phyloP scores from a whole-genome alignment of 2,888 invertebrate genomes.

The Achlya flavicornis region DNA sequence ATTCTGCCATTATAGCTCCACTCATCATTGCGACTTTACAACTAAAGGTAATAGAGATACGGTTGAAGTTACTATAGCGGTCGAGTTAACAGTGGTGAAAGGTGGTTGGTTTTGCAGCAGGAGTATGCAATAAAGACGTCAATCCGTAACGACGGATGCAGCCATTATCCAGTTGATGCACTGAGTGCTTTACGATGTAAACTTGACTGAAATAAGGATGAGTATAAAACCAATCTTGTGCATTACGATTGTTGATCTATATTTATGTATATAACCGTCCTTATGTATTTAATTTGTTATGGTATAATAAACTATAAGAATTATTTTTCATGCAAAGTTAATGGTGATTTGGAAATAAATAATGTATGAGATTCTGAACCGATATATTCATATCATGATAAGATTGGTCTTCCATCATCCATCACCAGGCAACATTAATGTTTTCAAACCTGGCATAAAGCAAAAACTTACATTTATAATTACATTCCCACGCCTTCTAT shows the following conservation, averaged over 20 bases:
- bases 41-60: slow-evolving; percentile 11
- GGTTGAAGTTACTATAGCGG: slow-evolving; percentile 20
- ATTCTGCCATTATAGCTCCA: slow-evolving; percentile 26
- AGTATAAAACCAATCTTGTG: slow-evolving; percentile 38
- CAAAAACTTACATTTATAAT: too few relatives aligned
- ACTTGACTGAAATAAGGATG: slow-evolving; percentile 54
- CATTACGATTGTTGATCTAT: slow-evolving; percentile 21
- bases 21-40: neutral
- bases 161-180: slow-evolving; percentile 62
- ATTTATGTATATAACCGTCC: neutral
- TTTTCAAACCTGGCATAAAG: neutral
- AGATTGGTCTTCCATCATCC: too few relatives aligned
- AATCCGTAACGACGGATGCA: slow-evolving; percentile 65
- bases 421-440: neutral
- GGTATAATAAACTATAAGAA: neutral
- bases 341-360: too few relatives aligned
- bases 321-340: too few relatives aligned
- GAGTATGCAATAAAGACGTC: slow-evolving; percentile 69
- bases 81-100: slow-evolving; percentile 29
- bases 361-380: too few relatives aligned
- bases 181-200: slow-evolving; percentile 66
- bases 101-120: slow-evolving; percentile 45
- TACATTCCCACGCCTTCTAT: too few relatives aligned
- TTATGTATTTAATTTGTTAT: neutral
- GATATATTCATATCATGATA: too few relatives aligned